Base-by-base conservation (phyloP, 2,888 invertebrate genomes). In the Epistrophella euchroma region DNA sequence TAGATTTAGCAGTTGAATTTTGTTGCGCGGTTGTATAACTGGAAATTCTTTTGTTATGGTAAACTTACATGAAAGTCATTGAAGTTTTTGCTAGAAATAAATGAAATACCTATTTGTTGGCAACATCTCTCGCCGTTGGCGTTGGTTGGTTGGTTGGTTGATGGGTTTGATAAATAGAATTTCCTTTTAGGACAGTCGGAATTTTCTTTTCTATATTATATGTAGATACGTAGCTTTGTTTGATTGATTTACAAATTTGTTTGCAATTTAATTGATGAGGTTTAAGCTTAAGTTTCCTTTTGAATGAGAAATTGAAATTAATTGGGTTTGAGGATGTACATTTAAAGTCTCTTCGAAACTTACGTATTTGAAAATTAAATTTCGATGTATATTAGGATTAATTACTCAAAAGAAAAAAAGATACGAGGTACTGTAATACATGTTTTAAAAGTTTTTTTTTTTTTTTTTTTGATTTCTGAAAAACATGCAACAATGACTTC, bases 1-100 rank as follows among this genome's bases (percentile, higher is more conserved):
- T 74, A 78, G 78, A 74, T 83, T 74, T 43, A n/a, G 56, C 50
- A 73, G 58, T 58, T 35, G 47, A 40, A 40, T 32, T 28, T 47
- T 43, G 43, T 62, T 6, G 28, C 25, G 2, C 17, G 6, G 25
- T 15, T 32, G 3, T n/a, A 10, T 28, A 15, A 19, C 4, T 22
- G 22, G 1, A 25, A 43, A 19, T 22, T 60, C 68, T 37, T 55
- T 40, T 47, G 22, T 32, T 4, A n/a, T n/a, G 19, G 17, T 11
- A 60, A 62, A 37, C 22, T 17, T 32, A 47, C 58, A 58, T n/a
- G 40, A 47, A 71, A 81, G 81, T 76, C 75, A 71, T 81, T 81
- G 58, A 71, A 81, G 76, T 76, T 71, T 71, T 43, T 40, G 4
- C 17, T 47, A 32, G 37, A 15, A 52, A 60, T 17, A 19, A 66